phyloP scores from a whole-genome alignment of 2,888 invertebrate genomes.

The Chrysolina haemoptera region DNA sequence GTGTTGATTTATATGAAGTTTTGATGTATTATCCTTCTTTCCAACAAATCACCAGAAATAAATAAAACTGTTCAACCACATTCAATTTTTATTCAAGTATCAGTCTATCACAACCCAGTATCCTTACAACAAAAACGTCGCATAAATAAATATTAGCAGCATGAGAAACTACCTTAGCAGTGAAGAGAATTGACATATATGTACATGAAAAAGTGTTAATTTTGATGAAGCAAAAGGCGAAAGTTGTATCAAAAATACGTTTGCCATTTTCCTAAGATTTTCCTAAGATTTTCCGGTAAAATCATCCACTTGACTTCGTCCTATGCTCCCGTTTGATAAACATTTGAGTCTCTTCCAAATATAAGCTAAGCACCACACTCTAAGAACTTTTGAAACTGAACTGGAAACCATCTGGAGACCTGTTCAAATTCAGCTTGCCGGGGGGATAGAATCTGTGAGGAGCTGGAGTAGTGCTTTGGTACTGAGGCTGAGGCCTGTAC shows the following conservation, averaged over 20 bases:
- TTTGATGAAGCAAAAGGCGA: too few species aligned
- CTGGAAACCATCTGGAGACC: slow-evolving; percentile 90
- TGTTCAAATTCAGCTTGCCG: slow-evolving; percentile 87
- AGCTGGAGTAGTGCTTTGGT: slow-evolving; percentile 75
- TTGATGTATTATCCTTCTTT: background rate
- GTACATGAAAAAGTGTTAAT: background rate
- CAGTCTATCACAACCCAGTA: slow-evolving; percentile 36
- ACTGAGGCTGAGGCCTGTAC: slow-evolving; percentile 67
- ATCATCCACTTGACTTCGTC: too few species aligned
- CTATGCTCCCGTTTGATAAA: too few species aligned
- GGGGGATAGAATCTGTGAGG: slow-evolving; percentile 87
- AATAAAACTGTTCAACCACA: slow-evolving; percentile 7
- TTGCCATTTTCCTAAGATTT: too few species aligned
- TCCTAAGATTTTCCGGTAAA: too few species aligned
- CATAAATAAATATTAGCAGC: slow-evolving; percentile 25
- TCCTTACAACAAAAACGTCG: background rate
- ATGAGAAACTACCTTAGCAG: background rate
- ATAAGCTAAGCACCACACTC: slow-evolving; percentile 37
- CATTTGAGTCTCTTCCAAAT: background rate
- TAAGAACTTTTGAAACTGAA: slow-evolving; percentile 85
- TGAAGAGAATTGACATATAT: background rate
- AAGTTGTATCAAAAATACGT: too few species aligned
- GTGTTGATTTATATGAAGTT: too few species aligned
- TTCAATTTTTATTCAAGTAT: slow-evolving; percentile 30
- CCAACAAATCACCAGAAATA: background rate